Evolutionary conservation across 1,140 invertebrate genomes (phyloP), one percentile per base, ranked within the genome.

Genomic region (Dendroctonus ponderosae): DNA sequence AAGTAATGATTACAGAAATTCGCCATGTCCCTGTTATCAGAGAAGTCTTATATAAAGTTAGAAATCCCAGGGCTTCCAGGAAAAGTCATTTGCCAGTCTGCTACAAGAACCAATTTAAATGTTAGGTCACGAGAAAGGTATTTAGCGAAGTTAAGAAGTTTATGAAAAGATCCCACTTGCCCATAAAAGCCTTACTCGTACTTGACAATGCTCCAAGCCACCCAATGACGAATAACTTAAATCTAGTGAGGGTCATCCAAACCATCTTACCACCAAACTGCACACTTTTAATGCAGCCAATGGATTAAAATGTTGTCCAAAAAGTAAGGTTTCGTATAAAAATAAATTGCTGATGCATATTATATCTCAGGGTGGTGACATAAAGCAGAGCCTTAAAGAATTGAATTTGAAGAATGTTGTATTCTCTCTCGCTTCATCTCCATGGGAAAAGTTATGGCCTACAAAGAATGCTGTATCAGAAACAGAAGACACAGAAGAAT

Each of bases 21-120:
- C n/a, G n/a, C n/a, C n/a, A n/a, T n/a, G n/a, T n/a, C n/a, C n/a
- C n/a, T n/a, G n/a, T n/a, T n/a, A n/a, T n/a, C n/a, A n/a, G n/a
- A n/a, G n/a, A n/a, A 37, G 67, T 77, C 6, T 75, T 79, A 59
- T 74, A 73, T 8, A 79, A 78, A 74, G 15, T 57, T 11, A 74
- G 76, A 72, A 76, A 75, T 65, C 75, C 76, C 6, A 66, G 44
- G 6, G 48, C 40, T 37, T 68, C 60, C 39, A 64, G 46, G 40
- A 70, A 58, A 68, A 65, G 67, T 78, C 26, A 66, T 76, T 39
- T 66, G 15, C 74, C 71, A 59, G 70, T 78, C 40, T 60, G 57
- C 41, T 78, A 76, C 70, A 74, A 74, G 59, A 73, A 70, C 14
- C n/a, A n/a, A n/a, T n/a, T n/a, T 40, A 73, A 63, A 69, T 68